phyloP scores from a whole-genome alignment of 2,797 vertebrate genomes.

The Lagorchestes hirsutus region DNA sequence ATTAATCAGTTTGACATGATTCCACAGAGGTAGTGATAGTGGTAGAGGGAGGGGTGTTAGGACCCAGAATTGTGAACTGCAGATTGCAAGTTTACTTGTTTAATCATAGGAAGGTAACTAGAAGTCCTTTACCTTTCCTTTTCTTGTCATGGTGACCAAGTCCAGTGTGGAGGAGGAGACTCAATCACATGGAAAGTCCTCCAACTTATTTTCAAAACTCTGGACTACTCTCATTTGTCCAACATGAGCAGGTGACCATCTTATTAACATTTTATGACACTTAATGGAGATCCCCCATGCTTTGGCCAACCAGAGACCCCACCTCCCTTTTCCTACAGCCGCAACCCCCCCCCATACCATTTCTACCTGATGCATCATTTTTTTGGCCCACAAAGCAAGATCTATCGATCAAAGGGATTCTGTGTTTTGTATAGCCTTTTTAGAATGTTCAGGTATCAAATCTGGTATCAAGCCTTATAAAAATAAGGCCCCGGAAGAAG shows the following conservation, averaged over 20 bases:
- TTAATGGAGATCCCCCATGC: neutral
- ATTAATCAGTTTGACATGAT: neutral
- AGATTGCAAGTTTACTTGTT: neutral
- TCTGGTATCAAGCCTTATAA: neutral
- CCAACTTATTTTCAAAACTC: neutral
- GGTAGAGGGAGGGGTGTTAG: neutral
- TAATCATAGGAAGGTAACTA: no score
- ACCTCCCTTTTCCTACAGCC: no score
- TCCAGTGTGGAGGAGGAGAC: neutral
- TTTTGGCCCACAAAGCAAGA: neutral
- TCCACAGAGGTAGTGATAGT: neutral
- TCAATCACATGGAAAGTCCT: neutral
- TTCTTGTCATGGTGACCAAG: neutral
- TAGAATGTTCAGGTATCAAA: neutral
- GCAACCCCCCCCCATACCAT: neutral
- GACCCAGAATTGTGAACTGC: neutral
- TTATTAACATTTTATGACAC: neutral
- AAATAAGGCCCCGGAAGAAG: neutral
- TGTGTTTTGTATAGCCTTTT: neutral
- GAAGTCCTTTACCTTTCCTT: neutral
- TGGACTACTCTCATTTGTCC: neutral
- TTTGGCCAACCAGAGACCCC: neutral
- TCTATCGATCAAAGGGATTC: neutral
- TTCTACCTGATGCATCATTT: neutral
- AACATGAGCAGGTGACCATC: neutral